These are phyloP conservation scores for Ageneiosus marmoratus DNA, from an alignment of 2,113 vertebrate genomes.

Conservation along the genomic window DNA sequence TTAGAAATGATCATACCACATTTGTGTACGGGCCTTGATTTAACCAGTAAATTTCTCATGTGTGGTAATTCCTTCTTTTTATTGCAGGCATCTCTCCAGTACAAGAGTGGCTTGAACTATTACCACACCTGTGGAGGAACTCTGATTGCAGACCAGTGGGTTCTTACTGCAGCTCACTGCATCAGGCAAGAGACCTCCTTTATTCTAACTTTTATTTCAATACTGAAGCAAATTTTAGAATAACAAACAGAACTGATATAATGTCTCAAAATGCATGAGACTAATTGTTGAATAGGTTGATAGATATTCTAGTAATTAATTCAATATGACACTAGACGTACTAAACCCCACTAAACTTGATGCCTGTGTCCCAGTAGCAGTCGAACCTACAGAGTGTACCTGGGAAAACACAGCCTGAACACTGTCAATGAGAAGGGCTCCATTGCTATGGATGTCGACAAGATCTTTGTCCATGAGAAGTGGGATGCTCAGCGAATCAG, in stretches of 20 bases:
- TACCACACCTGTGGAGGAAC: constrained; percentile 83
- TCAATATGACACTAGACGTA: neutral
- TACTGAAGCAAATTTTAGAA: neutral
- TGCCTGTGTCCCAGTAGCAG: constrained; percentile 59
- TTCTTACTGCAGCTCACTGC: constrained; percentile 90
- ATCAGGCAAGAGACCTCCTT: constrained; percentile 70
- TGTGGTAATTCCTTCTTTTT: neutral
- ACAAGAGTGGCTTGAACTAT: constrained; percentile 61
- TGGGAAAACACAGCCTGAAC: constrained; percentile 81
- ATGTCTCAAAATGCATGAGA: neutral
- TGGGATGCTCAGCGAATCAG: constrained; percentile 78
- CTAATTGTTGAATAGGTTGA: neutral
- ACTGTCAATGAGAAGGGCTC: constrained; percentile 67
- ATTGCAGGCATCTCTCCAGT: constrained; percentile 85
- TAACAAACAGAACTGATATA: neutral
- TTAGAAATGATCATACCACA: neutral
- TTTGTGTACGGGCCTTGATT: neutral
- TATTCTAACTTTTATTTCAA: neutral
- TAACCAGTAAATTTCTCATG: neutral
- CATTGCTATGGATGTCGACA: constrained; percentile 66
- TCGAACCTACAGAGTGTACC: constrained; percentile 74
- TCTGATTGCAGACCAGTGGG: constrained; percentile 75
- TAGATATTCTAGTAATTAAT: neutral
- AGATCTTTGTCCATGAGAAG: constrained; percentile 71
- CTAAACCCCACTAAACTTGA: neutral